Evolutionary conservation across 2,797 vertebrate genomes (phyloP).

Genomic region (Amblyraja radiata): DNA sequence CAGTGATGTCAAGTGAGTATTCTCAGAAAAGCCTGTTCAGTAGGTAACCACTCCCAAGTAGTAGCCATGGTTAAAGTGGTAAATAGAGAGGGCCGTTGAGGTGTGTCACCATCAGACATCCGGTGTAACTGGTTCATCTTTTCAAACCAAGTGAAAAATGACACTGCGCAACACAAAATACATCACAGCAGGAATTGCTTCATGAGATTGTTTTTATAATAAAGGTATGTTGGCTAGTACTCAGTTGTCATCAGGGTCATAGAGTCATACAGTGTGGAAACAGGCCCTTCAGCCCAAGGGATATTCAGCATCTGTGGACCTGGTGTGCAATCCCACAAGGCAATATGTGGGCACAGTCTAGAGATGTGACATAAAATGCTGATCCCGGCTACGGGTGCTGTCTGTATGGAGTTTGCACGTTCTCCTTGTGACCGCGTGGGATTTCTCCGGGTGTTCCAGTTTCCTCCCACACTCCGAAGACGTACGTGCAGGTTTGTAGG

Average conservation of each 20-base stretch:
- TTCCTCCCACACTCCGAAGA: no score
- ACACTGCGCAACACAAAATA: neutral
- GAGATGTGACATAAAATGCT: neutral
- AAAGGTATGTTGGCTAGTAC: neutral
- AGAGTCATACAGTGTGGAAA: no score
- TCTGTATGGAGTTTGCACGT: no score
- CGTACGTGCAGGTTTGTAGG: no score
- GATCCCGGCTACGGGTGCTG: no score
- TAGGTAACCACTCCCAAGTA: constrained; percentile 27
- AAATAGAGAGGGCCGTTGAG: neutral
- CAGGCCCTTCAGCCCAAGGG: no score
- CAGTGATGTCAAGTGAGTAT: neutral
- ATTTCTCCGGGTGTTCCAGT: no score
- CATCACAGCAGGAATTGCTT: neutral
- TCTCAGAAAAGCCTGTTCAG: constrained; percentile 12
- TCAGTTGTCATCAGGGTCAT: no score
- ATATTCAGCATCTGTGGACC: neutral
- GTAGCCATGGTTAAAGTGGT: constrained; percentile 33
- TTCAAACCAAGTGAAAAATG: neutral
- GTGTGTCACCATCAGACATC: neutral
- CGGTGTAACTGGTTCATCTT: constrained; percentile 21
- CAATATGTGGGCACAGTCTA: no score
- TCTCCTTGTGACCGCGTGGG: no score
- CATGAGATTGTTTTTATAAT: neutral
- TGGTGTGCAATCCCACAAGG: no score